Conservation (phyloP, 2,113 vertebrate genomes). For the Epinephelus cyanopodus region DNA sequence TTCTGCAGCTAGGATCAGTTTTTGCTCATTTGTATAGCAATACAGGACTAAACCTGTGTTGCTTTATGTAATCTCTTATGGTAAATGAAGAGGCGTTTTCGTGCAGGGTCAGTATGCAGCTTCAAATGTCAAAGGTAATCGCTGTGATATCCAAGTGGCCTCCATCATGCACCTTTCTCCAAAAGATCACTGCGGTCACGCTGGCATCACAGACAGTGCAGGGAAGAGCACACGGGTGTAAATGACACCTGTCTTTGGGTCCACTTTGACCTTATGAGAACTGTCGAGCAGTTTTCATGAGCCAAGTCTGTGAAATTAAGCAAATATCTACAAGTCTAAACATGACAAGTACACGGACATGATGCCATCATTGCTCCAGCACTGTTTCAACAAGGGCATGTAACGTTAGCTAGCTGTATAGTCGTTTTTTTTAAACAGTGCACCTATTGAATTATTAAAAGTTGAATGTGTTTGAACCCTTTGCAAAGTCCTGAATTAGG, state of each 20-base stretch:
- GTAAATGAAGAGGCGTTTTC: background rate
- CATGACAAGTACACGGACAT: background rate
- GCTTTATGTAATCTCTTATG: accelerated
- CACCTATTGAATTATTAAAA: background rate
- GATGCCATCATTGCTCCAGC: background rate
- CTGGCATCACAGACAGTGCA: constrained; percentile 16
- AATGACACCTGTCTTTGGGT: constrained; percentile 6
- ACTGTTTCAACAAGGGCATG: background rate
- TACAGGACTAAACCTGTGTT: background rate
- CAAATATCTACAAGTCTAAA: background rate
- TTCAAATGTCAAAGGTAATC: constrained; percentile 81
- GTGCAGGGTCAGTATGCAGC: background rate
- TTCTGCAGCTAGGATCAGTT: background rate
- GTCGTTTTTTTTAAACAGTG: background rate
- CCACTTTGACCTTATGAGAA: background rate
- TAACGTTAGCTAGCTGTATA: no score
- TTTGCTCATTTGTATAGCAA: background rate
- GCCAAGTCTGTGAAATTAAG: background rate
- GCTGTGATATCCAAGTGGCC: background rate
- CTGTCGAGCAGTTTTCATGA: background rate
- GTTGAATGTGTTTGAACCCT: background rate
- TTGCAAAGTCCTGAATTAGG: background rate
- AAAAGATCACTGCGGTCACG: constrained; percentile 67
- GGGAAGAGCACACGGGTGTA: background rate
- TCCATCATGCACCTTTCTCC: constrained; percentile 35